These are phyloP conservation scores for Clarias macrocephalus DNA, from an alignment of 2,113 vertebrate species.

Conservation along the genomic window DNA sequence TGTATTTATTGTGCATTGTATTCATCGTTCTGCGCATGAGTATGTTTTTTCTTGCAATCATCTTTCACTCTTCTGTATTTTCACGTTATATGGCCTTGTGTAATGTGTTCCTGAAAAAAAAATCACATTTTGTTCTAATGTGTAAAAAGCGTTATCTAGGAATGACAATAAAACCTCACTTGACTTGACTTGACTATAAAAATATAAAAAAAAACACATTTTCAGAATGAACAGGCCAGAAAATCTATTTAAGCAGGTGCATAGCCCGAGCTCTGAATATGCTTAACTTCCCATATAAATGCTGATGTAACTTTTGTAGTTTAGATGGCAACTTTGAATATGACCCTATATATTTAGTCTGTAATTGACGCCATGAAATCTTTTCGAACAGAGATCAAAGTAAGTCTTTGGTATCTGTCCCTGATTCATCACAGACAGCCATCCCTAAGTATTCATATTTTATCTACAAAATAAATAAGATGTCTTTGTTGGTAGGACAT, in stretches of 20 bases:
- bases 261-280: neutral
- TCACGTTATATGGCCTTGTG: neutral
- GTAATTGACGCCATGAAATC: conserved; percentile 31
- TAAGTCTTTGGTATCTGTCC: conserved; percentile 36
- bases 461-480: neutral
- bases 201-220: neutral
- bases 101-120: neutral
- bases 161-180: neutral
- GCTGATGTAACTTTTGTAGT: neutral
- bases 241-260: neutral
- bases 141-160: neutral
- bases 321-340: conserved; percentile 1
- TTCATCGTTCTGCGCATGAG: neutral
- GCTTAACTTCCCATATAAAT: neutral
- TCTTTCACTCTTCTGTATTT: neutral
- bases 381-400: conserved; percentile 54
- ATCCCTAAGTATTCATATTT: neutral
- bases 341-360: conserved; percentile 10
- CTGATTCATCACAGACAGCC: conserved; percentile 32
- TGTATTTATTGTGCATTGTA: neutral
- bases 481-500: neutral
- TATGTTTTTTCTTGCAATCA: neutral
- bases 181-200: neutral
- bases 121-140: neutral
- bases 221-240: neutral